A percentile compares a stretch with the other conserved stretches of the same genome.
phyloP scores from a whole-genome alignment of 2,113 vertebrate genomes.

The Arizona elegans region DNA sequence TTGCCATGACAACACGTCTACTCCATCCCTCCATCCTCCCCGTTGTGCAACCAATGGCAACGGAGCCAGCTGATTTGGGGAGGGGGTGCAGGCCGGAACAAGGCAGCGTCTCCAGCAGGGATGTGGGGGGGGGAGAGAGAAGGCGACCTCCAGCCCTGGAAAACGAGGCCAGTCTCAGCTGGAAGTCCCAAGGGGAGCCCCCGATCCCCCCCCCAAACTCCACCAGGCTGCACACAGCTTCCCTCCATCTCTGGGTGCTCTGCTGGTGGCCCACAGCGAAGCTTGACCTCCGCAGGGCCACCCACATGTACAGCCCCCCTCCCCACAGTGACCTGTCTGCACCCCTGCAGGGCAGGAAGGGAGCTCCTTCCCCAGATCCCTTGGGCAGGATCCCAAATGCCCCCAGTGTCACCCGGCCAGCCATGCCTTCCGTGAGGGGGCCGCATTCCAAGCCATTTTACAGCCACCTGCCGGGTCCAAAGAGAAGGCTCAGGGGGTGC shows the following conservation, averaged over 20 bases:
- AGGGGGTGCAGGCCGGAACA: no score
- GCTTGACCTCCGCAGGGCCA: neutral
- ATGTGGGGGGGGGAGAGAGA: no score
- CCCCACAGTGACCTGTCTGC: neutral
- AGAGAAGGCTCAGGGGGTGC: no score
- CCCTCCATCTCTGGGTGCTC: neutral
- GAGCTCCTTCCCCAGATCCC: neutral
- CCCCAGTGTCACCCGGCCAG: no score
- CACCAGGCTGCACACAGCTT: no score
- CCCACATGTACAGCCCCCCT: no score
- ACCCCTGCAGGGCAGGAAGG: neutral
- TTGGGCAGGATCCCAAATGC: neutral
- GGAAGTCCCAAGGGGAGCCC: neutral
- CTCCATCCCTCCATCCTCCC: neutral
- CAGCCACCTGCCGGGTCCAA: no score
- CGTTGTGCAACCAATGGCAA: neutral
- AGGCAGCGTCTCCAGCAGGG: neutral
- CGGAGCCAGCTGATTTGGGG: neutral
- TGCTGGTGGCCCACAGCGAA: neutral
- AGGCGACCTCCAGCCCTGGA: neutral
- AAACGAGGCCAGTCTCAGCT: neutral
- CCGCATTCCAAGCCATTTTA: neutral
- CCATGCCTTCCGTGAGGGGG: neutral
- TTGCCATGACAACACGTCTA: slow-evolving; percentile 1
- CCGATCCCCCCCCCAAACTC: fast-evolving